These are phyloP conservation scores for Mya arenaria DNA, from an alignment of 1,140 invertebrate species.

Conservation along the genomic window DNA sequence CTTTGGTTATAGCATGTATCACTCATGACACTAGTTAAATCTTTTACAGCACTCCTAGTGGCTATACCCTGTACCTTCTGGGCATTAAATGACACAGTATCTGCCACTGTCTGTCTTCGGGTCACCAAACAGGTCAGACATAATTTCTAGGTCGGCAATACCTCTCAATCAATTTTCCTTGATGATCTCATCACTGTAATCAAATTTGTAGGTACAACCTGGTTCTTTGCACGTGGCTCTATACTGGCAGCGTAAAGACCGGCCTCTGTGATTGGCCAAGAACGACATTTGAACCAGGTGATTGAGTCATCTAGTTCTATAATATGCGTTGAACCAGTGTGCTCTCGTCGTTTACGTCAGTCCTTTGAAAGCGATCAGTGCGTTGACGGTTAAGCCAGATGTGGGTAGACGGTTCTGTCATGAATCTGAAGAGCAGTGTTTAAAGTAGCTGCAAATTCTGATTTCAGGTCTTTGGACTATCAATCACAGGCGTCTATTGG, in stretches of 20 bases:
- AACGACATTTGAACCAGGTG: not conserved
- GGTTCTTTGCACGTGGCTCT: not conserved
- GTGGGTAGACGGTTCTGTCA: slow-evolving; percentile 47
- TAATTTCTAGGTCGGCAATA: slow-evolving; percentile 42
- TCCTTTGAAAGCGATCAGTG: not conserved
- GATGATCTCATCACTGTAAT: slow-evolving; percentile 37
- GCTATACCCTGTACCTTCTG: slow-evolving; percentile 53
- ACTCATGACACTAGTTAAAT: not conserved
- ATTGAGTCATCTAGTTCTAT: slow-evolving; percentile 6
- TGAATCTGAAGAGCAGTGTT: slow-evolving; percentile 56
- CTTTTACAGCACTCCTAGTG: slow-evolving; percentile 38
- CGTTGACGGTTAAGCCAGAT: not conserved
- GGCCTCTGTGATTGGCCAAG: slow-evolving; percentile 5
- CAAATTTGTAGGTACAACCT: not conserved
- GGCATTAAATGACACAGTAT: slow-evolving; percentile 44
- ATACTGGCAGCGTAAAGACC: slow-evolving; percentile 21
- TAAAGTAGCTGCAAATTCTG: slow-evolving; percentile 49
- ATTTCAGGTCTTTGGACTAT: slow-evolving; percentile 54
- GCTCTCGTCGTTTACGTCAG: slow-evolving; percentile 22
- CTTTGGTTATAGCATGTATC: not conserved
- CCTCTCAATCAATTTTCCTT: slow-evolving; percentile 33
- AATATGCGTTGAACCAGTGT: slow-evolving; percentile 23
- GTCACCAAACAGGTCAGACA: slow-evolving; percentile 36
- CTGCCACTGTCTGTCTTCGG: slow-evolving; percentile 21
- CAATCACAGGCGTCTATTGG: slow-evolving; percentile 56